phyloP scores from a whole-genome alignment of 1,140 invertebrate species.

The Vollenhovia emeryi region DNA sequence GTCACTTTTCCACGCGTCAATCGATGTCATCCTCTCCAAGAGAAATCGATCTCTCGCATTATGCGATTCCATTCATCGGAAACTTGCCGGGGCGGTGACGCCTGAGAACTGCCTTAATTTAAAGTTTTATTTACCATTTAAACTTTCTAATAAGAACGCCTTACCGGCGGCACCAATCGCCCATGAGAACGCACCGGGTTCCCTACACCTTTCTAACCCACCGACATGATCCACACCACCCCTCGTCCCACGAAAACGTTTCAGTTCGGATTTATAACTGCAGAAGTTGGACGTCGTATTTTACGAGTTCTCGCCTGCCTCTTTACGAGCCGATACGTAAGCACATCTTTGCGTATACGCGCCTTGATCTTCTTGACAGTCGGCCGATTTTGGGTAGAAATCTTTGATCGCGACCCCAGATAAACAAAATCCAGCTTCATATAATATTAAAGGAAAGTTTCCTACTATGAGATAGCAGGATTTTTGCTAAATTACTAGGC shows the following conservation, averaged over 20 bases:
- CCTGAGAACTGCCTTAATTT: constrained; percentile 46
- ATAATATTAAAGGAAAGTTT: no score
- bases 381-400: neutral
- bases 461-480: no score
- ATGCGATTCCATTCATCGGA: constrained; percentile 50
- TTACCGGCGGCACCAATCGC: constrained; percentile 38
- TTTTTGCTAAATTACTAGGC: no score
- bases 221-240: neutral
- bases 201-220: neutral
- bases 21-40: neutral
- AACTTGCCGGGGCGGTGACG: neutral
- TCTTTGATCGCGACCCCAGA: neutral
- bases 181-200: constrained; percentile 38
- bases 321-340: constrained; percentile 43
- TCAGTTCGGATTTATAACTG: constrained; percentile 51
- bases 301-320: constrained; percentile 11
- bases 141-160: constrained; percentile 57
- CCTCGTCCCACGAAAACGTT: neutral
- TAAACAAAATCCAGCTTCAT: neutral
- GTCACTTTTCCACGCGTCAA: neutral
- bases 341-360: constrained; percentile 20
- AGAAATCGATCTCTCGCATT: constrained; percentile 48
- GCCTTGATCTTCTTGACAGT: neutral
- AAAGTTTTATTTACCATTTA: constrained; percentile 62
- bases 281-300: constrained; percentile 43